Evolutionary conservation across 2,113 vertebrate genomes (phyloP).

Genomic region (Megalops atlanticus): DNA sequence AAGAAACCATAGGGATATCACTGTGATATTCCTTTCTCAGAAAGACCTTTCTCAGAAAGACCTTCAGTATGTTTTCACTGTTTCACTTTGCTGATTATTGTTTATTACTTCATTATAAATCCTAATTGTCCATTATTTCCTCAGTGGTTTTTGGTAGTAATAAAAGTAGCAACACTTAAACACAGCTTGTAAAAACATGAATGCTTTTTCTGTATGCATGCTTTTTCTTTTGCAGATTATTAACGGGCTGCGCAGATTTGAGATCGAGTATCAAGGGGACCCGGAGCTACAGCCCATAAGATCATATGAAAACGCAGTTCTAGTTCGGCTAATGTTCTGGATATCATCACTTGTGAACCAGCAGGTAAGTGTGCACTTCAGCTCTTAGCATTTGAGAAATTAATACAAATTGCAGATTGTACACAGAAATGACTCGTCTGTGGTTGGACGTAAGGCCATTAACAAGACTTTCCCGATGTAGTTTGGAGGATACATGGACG

Average conservation of each 20-base stretch:
- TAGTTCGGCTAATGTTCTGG: slow-evolving; percentile 82
- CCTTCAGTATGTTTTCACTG: background rate
- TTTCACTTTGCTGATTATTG: too few species aligned
- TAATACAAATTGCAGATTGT: background rate
- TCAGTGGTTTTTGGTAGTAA: too few species aligned
- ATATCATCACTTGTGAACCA: slow-evolving; percentile 76
- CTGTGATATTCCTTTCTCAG: background rate
- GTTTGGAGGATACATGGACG: slow-evolving; percentile 81
- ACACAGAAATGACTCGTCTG: background rate
- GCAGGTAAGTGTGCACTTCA: slow-evolving; percentile 66
- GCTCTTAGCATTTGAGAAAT: background rate
- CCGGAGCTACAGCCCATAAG: slow-evolving; percentile 92
- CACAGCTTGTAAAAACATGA: too few species aligned
- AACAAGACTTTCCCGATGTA: slow-evolving; percentile 50
- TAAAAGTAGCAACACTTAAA: too few species aligned
- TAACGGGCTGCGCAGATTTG: slow-evolving; percentile 85
- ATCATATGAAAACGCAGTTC: slow-evolving; percentile 84
- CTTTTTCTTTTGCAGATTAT: slow-evolving; percentile 73
- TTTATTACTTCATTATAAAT: too few species aligned
- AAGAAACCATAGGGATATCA: background rate
- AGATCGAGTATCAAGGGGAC: slow-evolving; percentile 87
- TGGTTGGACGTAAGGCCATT: background rate
- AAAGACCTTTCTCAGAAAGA: background rate
- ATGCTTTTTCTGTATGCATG: too few species aligned
- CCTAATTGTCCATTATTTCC: too few species aligned